Percentiles rank a stretch among this genome's conserved stretches.
phyloP scores from a whole-genome alignment of 1,140 invertebrate genomes.

The Brachionus asplanchnoidis region DNA sequence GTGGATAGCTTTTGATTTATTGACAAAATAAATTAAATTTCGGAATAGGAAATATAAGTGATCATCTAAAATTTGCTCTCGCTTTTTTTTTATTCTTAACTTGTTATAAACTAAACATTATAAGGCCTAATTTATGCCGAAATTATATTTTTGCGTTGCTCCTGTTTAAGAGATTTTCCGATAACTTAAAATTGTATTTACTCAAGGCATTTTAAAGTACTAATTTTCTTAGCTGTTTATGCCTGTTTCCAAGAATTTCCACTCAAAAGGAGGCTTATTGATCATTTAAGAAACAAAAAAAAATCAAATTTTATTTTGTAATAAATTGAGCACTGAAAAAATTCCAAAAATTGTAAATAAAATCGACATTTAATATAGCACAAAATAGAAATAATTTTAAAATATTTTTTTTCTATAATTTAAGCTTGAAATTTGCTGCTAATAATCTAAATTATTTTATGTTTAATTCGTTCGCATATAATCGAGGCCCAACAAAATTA shows the following conservation, averaged over 20 bases:
- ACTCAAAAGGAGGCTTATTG: background rate
- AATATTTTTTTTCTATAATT: background rate
- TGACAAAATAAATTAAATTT: background rate
- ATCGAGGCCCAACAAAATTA: background rate
- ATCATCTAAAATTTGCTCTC: background rate
- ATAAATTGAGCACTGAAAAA: background rate
- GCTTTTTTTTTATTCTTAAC: background rate
- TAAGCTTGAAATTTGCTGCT: background rate
- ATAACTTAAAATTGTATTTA: background rate
- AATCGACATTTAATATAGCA: background rate
- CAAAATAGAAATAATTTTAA: background rate
- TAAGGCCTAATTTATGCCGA: background rate
- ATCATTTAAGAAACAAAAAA: background rate
- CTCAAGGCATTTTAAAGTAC: background rate
- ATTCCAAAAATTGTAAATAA: background rate
- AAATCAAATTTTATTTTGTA: background rate
- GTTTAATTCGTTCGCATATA: background rate
- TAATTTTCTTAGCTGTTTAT: background rate
- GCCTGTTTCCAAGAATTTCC: background rate
- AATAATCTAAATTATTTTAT: background rate
- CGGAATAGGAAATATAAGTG: background rate
- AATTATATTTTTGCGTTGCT: background rate
- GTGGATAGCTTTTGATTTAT: background rate
- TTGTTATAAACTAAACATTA: background rate
- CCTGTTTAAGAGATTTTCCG: background rate